These are phyloP conservation scores for Bellardia pandia DNA, from an alignment of 2,888 invertebrate species.

Conservation along the genomic window DNA sequence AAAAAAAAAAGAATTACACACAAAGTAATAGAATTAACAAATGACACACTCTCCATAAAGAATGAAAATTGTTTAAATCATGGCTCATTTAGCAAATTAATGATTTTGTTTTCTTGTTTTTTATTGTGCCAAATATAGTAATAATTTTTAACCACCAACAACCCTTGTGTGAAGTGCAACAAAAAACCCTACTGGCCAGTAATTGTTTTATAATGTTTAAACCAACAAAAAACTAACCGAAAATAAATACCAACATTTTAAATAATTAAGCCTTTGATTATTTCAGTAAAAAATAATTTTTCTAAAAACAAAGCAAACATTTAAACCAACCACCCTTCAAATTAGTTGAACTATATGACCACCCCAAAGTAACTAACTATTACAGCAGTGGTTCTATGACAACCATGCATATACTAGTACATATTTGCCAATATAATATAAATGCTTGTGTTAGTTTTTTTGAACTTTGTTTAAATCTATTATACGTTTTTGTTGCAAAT, in stretches of 20 bases:
- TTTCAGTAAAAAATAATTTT: background rate
- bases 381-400: background rate
- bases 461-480: conserved; percentile 8
- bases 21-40: background rate
- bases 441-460: background rate
- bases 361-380: background rate
- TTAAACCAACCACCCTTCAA: conserved; percentile 33
- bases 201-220: conserved; percentile 46
- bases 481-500: conserved; percentile 22
- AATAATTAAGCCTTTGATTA: conserved; percentile 51
- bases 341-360: conserved; percentile 12
- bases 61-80: conserved; percentile 24
- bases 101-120: conserved; percentile 32
- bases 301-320: conserved; percentile 9
- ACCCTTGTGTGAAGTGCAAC: conserved; percentile 3
- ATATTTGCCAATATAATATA: background rate
- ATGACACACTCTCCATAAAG: conserved; percentile 23
- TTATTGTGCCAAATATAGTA: conserved; percentile 3
- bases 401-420: background rate
- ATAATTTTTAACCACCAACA: conserved; percentile 7
- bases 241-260: conserved; percentile 27
- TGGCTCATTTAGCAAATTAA: conserved; percentile 67
- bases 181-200: conserved; percentile 5
- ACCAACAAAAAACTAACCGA: background rate
- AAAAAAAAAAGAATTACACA: background rate